Evolutionary conservation across 2,888 invertebrate genomes (phyloP), one percentile per base, ranked within the genome.

Genomic region (Microplitis deprimator): DNA sequence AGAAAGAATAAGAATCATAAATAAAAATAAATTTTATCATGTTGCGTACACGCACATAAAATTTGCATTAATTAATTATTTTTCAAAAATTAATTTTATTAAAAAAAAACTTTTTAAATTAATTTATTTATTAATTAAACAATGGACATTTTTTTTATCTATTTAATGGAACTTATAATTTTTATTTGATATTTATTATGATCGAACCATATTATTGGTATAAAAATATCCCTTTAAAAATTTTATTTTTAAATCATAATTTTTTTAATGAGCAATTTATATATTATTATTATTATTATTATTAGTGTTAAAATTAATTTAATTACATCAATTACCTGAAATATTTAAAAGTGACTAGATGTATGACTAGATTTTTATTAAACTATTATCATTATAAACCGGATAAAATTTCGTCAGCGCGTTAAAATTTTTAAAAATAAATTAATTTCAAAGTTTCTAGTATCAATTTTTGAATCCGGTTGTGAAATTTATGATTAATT

Each of bases 331-430:
- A 29, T 29, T 29, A 29, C 29, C 29, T 29, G 29, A 29, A 29
- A 29, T 29, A 29, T 68, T 41, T 40, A 13, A 68, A 39, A 41
- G 41, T 68, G 68, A 68, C 68, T 68, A 68, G 68, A 68, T 40
- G n/a, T 41, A 68, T 68, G 41, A 41, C 68, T 68, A 41, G 41
- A 68, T 17, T 41, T 41, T 39, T 0, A 67, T 39, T 65, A 61
- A 29, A 29, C 29, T 29, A 29, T 29, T 29, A 29, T 29, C 3
- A 29, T 29, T 29, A 29, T 29, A 29, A 29, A 29, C 4, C 29
- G 29, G 4, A 29, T 29, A 29, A 29, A 29, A 29, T 2, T 29
- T 29, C 29, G 29, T 29, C 29, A 4, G 29, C 29, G 2, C 1
- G 1, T 29, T 29, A 29, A 29, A 29, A 4, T 29, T 29, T 4